A percentile compares a stretch with the other conserved stretches of the same genome.
Evolutionary conservation across 2,113 vertebrate genomes (phyloP).

Genomic region (Pygoscelis antarcticus): DNA sequence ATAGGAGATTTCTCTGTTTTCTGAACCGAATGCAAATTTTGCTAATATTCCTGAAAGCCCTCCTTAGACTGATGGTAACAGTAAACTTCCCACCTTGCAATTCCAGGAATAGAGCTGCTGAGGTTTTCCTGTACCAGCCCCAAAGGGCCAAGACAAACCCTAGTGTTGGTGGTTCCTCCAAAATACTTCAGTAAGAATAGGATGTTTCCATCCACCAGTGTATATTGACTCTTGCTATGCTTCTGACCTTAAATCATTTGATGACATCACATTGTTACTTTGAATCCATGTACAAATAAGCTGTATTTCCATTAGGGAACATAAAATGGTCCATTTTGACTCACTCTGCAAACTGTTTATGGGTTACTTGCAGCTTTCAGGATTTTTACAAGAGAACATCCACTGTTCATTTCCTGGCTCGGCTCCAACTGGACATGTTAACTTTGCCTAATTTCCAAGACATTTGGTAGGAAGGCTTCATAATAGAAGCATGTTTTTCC

Average conservation of each 20-base stretch:
- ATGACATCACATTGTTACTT: slow-evolving; percentile 80
- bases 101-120: slow-evolving; percentile 81
- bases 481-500: slow-evolving; percentile 74
- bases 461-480: slow-evolving; percentile 70
- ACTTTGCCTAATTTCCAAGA: slow-evolving; percentile 80
- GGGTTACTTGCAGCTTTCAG: slow-evolving; percentile 75
- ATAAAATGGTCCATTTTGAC: slow-evolving; percentile 78
- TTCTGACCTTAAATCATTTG: slow-evolving; percentile 69
- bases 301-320: slow-evolving; percentile 77
- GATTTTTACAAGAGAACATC: slow-evolving; percentile 80
- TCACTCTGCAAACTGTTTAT: slow-evolving; percentile 82
- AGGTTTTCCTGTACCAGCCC: slow-evolving; percentile 73
- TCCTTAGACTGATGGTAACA: slow-evolving; percentile 57
- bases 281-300: slow-evolving; percentile 81
- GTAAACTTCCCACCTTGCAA: slow-evolving; percentile 64
- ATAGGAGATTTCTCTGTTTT: not conserved
- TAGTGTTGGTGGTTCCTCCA: slow-evolving; percentile 43
- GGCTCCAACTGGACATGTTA: slow-evolving; percentile 74
- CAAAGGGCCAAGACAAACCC: slow-evolving; percentile 74
- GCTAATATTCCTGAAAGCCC: slow-evolving; percentile 25
- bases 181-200: slow-evolving; percentile 73
- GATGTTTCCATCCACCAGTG: slow-evolving; percentile 76
- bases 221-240: slow-evolving; percentile 78
- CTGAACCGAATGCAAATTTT: not conserved
- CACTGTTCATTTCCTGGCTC: slow-evolving; percentile 79